Evolutionary conservation across 2,888 invertebrate species (phyloP).

Genomic region (Parasteatoda lunata): DNA sequence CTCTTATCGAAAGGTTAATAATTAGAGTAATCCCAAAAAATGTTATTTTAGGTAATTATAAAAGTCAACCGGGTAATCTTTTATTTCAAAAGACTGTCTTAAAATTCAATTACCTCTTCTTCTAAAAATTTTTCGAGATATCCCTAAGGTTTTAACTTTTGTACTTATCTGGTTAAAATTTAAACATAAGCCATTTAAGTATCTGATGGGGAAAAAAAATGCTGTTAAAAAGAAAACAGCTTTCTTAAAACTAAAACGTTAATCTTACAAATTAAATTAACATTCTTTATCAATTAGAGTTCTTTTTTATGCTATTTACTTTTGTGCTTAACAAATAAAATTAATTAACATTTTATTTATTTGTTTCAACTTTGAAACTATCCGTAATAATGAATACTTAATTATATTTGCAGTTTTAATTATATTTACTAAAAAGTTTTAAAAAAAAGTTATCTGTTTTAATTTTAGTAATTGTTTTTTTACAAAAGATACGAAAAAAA

Average conservation of each 20-base stretch:
- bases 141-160: not conserved
- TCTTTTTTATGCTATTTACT: not conserved
- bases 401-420: no score
- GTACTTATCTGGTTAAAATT: not conserved
- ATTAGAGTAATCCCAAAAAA: slow-evolving; percentile 2
- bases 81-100: not conserved
- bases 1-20: slow-evolving; percentile 1
- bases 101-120: slow-evolving; percentile 1
- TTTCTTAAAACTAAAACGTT: not conserved
- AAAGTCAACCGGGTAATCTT: not conserved
- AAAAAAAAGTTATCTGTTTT: no score
- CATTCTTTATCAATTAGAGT: not conserved
- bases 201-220: not conserved
- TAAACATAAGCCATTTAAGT: not conserved
- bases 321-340: no score
- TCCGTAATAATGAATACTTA: no score
- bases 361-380: no score
- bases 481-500: no score
- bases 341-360: no score
- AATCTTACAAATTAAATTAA: not conserved
- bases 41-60: not conserved
- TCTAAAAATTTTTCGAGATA: not conserved
- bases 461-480: no score
- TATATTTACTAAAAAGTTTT: no score
- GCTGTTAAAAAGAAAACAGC: not conserved